A percentile compares a stretch with the other conserved stretches of the same genome.
These are phyloP conservation scores for Chondrosia reniformis DNA, from an alignment of 37 sponge, comb jelly and placozoan genomes.

Conservation along the genomic window DNA sequence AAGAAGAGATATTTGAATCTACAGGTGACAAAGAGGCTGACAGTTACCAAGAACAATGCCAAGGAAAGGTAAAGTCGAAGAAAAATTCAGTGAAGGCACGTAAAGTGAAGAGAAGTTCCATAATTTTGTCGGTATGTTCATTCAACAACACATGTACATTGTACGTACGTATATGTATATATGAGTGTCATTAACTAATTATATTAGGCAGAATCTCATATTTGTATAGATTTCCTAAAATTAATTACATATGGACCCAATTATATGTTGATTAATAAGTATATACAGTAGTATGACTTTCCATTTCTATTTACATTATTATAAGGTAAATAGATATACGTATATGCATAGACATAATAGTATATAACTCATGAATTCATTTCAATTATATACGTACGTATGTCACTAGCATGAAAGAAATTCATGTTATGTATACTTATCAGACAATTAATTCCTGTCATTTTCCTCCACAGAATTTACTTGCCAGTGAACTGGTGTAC, in stretches of 20 bases:
- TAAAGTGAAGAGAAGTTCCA: conserved; percentile 2
- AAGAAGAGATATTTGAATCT: conserved; percentile 6
- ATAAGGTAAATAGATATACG: conserved; percentile 20
- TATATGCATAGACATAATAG: not conserved
- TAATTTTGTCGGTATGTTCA: conserved; percentile 4
- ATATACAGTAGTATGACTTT: too few species aligned
- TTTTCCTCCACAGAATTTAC: not conserved
- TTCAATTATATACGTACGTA: conserved; percentile 61
- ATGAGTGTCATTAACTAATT: conserved; percentile 39
- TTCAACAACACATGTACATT: not conserved
- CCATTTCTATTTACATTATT: conserved; percentile 37
- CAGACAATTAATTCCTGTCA: not conserved
- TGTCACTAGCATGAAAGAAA: too few species aligned
- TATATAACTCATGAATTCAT: not conserved
- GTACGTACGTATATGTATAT: not conserved
- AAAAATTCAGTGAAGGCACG: not conserved
- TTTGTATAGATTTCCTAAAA: too few species aligned
- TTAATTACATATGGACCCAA: too few species aligned
- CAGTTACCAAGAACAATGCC: conserved; percentile 9
- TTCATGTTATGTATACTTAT: too few species aligned
- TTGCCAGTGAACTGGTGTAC: not conserved
- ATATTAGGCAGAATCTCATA: too few species aligned
- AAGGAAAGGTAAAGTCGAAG: not conserved
- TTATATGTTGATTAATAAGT: too few species aligned
- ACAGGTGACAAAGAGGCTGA: conserved; percentile 6